Percentiles rank a stretch among this genome's conserved stretches.
These are phyloP conservation scores for Callinectes sapidus DNA, from an alignment of 2,888 invertebrate species.

Conservation along the genomic window DNA sequence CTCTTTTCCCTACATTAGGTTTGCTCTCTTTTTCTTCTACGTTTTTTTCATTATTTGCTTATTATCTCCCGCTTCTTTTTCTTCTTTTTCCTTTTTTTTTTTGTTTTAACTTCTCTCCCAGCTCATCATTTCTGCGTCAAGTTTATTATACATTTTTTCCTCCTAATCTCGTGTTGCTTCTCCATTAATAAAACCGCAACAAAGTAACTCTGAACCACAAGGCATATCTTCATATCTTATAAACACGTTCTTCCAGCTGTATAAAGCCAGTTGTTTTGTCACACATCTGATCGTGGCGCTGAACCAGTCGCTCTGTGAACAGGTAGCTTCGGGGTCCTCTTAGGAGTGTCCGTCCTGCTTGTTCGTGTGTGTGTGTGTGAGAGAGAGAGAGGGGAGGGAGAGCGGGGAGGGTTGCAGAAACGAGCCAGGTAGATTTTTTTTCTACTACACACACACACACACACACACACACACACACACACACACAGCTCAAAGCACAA, in stretches of 20 bases:
- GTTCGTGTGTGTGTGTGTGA: background rate
- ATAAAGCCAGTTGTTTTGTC: conserved; percentile 21
- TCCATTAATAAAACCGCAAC: conserved; percentile 14
- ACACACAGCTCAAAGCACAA: background rate
- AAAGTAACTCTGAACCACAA: background rate
- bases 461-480: conserved; percentile 45
- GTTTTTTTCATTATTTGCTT: background rate
- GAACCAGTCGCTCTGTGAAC: background rate
- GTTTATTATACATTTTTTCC: background rate
- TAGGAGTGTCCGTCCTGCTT: background rate
- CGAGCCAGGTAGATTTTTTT: too few species aligned
- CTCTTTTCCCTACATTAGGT: background rate
- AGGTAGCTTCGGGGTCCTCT: background rate
- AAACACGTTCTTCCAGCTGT: conserved; percentile 3
- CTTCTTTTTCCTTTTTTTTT: background rate
- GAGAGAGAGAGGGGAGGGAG: too few species aligned
- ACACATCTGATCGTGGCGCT: background rate
- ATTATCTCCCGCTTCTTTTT: background rate
- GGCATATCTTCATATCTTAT: background rate
- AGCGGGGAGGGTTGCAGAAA: too few species aligned
- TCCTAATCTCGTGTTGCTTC: background rate
- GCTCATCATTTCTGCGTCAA: background rate
- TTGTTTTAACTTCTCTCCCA: background rate
- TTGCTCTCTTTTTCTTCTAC: background rate
- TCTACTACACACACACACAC: conserved; percentile 34